Evolutionary conservation across 1,140 invertebrate genomes (phyloP).

Genomic region (Drosophila orena): DNA sequence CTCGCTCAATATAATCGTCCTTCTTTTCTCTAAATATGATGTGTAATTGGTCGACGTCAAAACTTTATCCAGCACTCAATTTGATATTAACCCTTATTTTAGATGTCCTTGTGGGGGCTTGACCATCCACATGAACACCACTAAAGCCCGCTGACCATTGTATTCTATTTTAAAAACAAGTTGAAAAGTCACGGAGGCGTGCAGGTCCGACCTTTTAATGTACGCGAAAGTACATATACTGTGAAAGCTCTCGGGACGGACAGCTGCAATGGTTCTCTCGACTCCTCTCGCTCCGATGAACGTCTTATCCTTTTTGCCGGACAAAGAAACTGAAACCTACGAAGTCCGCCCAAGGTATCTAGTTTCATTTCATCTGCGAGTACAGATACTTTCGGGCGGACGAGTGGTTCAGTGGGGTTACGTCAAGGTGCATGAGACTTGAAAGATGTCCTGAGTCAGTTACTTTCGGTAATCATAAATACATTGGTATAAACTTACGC

Average conservation of each 20-base stretch:
- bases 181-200: conserved; percentile 13
- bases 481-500: too few species aligned
- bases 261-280: conserved; percentile 33
- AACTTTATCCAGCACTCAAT: background rate
- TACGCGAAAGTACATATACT: conserved; percentile 27
- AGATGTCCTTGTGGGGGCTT: too few species aligned
- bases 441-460: background rate
- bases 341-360: conserved; percentile 37
- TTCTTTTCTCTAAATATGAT: conserved; percentile 19
- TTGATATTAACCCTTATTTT: too few species aligned
- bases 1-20: conserved; percentile 14
- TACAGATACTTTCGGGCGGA: conserved; percentile 21
- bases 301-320: conserved; percentile 45
- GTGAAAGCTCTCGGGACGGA: conserved; percentile 37
- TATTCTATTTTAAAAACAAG: conserved; percentile 33
- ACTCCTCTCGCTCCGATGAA: conserved; percentile 36
- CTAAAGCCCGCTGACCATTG: background rate
- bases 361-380: conserved; percentile 40
- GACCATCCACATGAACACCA: background rate
- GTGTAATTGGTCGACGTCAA: conserved; percentile 25
- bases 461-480: too few species aligned
- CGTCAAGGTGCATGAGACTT: background rate
- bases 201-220: conserved; percentile 34
- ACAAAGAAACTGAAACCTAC: conserved; percentile 40
- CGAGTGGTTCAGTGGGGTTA: background rate